phyloP scores from a whole-genome alignment of 2,888 invertebrate species.

The Crepidodera aurea region DNA sequence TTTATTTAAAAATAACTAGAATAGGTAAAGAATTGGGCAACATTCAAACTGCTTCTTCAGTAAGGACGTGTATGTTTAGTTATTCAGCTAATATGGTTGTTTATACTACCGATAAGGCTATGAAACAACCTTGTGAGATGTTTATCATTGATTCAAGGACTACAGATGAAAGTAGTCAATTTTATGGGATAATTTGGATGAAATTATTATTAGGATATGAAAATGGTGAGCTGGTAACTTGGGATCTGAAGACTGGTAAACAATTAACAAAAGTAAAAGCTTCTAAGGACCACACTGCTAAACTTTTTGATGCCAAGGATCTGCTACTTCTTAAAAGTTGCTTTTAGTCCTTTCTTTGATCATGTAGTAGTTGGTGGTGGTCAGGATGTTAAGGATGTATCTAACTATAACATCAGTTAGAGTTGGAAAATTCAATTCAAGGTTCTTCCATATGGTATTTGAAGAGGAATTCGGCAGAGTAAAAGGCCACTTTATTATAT shows the following conservation, averaged over 20 bases:
- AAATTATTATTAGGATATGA: conserved; percentile 91
- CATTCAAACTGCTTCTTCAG: conserved; percentile 84
- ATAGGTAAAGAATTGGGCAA: conserved; percentile 74
- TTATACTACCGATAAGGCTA: conserved; percentile 92
- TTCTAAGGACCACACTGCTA: conserved; percentile 95
- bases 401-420: conserved; percentile 92
- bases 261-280: conserved; percentile 81
- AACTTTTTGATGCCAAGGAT: conserved; percentile 89
- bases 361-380: conserved; percentile 99
- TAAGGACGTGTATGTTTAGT: conserved; percentile 91
- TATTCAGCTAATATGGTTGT: conserved; percentile 92
- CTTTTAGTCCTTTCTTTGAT: conserved; percentile 93
- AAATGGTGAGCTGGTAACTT: conserved; percentile 89
- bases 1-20: too few relatives aligned
- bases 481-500: conserved; percentile 99
- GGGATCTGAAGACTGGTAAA: conserved; percentile 91
- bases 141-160: conserved; percentile 85
- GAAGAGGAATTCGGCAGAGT: conserved; percentile 97
- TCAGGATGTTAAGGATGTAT: conserved; percentile 99
- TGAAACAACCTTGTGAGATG: conserved; percentile 90
- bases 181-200: conserved; percentile 94
- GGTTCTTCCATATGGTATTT: conserved; percentile 90
- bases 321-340: conserved; percentile 91
- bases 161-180: conserved; percentile 79
- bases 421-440: conserved; percentile 95